A percentile compares a stretch with the other conserved stretches of the same genome.
These are phyloP conservation scores for Danaus melanippus DNA, from an alignment of 1,140 invertebrate species.

Conservation along the genomic window DNA sequence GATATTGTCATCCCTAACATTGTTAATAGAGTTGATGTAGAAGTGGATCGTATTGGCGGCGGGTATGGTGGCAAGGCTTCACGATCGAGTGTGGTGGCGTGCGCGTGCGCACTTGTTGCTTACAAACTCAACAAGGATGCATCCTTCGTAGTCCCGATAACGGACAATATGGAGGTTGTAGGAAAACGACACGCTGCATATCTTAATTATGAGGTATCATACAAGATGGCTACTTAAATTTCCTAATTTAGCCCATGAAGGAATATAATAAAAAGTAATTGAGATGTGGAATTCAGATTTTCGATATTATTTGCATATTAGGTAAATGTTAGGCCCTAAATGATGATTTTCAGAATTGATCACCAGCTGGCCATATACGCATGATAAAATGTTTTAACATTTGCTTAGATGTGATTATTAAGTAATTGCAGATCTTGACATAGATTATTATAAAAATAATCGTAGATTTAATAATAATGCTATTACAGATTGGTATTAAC, in stretches of 20 bases:
- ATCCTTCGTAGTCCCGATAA: slow-evolving; percentile 70
- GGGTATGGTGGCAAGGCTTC: slow-evolving; percentile 61
- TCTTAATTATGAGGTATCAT: slow-evolving; percentile 26
- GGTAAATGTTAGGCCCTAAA: too few relatives aligned
- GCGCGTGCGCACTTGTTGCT: slow-evolving; percentile 57
- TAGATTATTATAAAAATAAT: too few relatives aligned
- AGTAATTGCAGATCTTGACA: too few relatives aligned
- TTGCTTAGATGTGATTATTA: too few relatives aligned
- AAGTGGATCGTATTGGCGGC: slow-evolving; percentile 53
- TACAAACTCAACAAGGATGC: slow-evolving; percentile 39
- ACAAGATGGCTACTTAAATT: background rate
- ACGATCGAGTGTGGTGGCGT: slow-evolving; percentile 39
- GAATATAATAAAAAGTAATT: too few relatives aligned
- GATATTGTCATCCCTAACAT: too few relatives aligned
- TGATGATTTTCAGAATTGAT: too few relatives aligned
- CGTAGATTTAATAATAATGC: background rate
- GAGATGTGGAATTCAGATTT: too few relatives aligned
- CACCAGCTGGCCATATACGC: too few relatives aligned
- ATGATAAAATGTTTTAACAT: too few relatives aligned
- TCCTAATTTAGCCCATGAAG: too few relatives aligned
- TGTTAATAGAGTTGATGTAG: slow-evolving; percentile 44
- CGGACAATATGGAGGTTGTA: slow-evolving; percentile 50
- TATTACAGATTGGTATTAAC: slow-evolving; percentile 74
- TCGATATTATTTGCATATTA: too few relatives aligned
- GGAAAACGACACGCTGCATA: slow-evolving; percentile 28